These are phyloP conservation scores for Tenthredo livida DNA, from an alignment of 2,888 invertebrate genomes.

Conservation along the genomic window DNA sequence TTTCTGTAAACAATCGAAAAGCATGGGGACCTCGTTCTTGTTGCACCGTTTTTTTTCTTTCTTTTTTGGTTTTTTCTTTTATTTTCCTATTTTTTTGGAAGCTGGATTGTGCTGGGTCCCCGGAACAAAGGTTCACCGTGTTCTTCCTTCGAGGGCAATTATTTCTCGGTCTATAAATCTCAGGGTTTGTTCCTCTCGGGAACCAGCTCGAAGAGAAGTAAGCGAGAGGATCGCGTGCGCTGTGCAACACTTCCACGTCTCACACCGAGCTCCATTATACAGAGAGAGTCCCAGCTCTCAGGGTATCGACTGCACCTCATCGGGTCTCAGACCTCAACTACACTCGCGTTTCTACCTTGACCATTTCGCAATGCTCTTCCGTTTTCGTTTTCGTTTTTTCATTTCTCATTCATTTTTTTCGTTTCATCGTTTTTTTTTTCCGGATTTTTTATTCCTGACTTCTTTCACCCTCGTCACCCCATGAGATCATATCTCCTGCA, in stretches of 20 bases:
- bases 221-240: conserved; percentile 24
- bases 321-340: conserved; percentile 28
- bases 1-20: neutral
- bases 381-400: neutral
- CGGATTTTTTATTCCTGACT: neutral
- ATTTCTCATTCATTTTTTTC: neutral
- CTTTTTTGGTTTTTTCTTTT: neutral
- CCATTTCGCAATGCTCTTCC: conserved; percentile 25
- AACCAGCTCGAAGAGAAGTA: neutral
- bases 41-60: neutral
- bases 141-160: conserved; percentile 36
- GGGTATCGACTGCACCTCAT: conserved; percentile 30
- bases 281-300: conserved; percentile 11
- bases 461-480: neutral
- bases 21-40: neutral
- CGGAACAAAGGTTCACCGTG: conserved; percentile 37
- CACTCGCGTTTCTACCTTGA: conserved; percentile 14
- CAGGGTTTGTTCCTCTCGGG: conserved; percentile 28
- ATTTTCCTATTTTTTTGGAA: neutral
- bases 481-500: neutral
- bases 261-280: neutral
- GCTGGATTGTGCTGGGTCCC: neutral
- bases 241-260: conserved; percentile 30
- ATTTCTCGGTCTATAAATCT: conserved; percentile 49
- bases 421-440: neutral